Percentiles rank a stretch among this genome's conserved stretches.
These are phyloP conservation scores for Neoaliturus tenellus DNA, from an alignment of 2,888 invertebrate genomes.

Conservation along the genomic window DNA sequence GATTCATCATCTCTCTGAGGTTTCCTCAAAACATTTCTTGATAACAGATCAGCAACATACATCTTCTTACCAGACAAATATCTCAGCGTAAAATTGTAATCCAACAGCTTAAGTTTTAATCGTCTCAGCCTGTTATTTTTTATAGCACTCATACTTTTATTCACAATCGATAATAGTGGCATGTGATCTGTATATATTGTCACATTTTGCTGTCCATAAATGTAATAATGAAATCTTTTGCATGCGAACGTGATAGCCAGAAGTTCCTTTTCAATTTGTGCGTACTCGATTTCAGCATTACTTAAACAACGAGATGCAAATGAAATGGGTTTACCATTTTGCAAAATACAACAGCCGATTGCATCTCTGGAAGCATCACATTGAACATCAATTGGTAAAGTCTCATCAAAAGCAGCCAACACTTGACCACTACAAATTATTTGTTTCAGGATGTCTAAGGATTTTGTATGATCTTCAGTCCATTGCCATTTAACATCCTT, in stretches of 20 bases:
- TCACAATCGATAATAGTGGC: conserved; percentile 54
- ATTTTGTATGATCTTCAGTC: neutral
- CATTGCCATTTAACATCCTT: conserved; percentile 13
- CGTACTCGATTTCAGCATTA: conserved; percentile 58
- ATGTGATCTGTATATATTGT: conserved; percentile 54
- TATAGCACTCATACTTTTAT: conserved; percentile 56
- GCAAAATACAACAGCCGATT: conserved; percentile 56
- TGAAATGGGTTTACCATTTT: conserved; percentile 56
- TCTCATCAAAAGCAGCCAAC: neutral
- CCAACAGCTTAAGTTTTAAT: conserved; percentile 46
- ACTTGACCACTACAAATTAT: conserved; percentile 21
- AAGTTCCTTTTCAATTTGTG: conserved; percentile 71
- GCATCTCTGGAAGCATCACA: conserved; percentile 45
- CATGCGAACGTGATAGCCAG: conserved; percentile 69
- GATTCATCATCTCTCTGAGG: neutral
- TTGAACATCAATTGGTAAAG: neutral
- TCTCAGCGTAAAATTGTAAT: conserved; percentile 53
- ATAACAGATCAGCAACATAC: conserved; percentile 64
- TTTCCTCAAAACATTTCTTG: neutral
- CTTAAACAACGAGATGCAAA: conserved; percentile 54
- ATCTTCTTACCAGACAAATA: conserved; percentile 67
- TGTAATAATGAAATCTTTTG: conserved; percentile 69
- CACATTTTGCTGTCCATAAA: conserved; percentile 55
- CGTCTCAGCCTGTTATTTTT: conserved; percentile 53
- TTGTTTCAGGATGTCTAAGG: neutral